A percentile compares a stretch with the other conserved stretches of the same genome.
Evolutionary conservation across 2,113 vertebrate species (phyloP).

Genomic region (Phoxinus phoxinus): DNA sequence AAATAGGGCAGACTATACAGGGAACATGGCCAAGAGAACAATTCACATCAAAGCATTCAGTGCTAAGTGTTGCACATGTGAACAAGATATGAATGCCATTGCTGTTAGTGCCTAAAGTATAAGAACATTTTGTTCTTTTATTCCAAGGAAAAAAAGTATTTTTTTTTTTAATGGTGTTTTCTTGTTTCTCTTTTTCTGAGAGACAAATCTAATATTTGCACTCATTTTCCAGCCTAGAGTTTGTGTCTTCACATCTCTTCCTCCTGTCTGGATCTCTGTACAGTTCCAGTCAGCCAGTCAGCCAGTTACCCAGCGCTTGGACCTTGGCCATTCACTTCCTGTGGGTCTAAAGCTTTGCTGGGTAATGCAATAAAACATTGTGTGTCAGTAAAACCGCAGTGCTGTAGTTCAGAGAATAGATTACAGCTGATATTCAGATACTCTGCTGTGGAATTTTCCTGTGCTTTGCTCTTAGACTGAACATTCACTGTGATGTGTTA

Average conservation of each 20-base stretch:
- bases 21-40: not conserved
- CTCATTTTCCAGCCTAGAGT: not conserved
- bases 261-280: not conserved
- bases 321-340: not conserved
- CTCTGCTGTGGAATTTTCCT: not conserved
- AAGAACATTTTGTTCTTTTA: not conserved
- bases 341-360: not conserved
- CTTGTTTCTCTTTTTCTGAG: not conserved
- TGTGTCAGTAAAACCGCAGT: constrained; percentile 3
- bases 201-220: not conserved
- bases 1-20: not conserved
- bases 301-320: not conserved
- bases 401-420: not conserved
- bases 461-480: not conserved
- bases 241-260: not conserved
- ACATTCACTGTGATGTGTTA: not conserved
- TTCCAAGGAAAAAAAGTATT: not conserved
- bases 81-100: not conserved
- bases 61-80: not conserved
- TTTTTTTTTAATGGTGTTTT: not conserved
- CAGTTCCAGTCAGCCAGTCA: constrained; percentile 4
- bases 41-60: not conserved
- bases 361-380: not conserved
- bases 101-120: not conserved
- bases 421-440: not conserved